Evolutionary conservation across 2,888 invertebrate species (phyloP).

Genomic region (Spisula subtruncata): DNA sequence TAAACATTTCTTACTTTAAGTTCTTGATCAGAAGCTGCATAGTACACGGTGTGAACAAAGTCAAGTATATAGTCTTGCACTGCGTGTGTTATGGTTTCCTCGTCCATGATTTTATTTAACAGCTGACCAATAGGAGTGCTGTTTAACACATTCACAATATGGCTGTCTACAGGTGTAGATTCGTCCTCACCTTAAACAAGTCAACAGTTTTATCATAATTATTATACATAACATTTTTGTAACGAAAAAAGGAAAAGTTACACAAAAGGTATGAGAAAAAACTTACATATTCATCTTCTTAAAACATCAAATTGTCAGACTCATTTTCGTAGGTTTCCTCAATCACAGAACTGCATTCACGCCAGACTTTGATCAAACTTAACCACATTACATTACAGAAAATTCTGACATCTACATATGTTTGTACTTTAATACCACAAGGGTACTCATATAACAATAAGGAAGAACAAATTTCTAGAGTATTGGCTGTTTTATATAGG

Average conservation of each 20-base stretch:
- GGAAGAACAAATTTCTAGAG: too few relatives aligned
- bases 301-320: conserved; percentile 66
- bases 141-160: conserved; percentile 39
- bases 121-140: conserved; percentile 51
- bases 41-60: conserved; percentile 67
- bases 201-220: too few relatives aligned
- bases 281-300: conserved; percentile 76
- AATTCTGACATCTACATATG: too few relatives aligned
- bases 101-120: conserved; percentile 19
- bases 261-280: too few relatives aligned
- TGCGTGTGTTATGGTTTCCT: conserved; percentile 25
- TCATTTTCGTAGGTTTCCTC: conserved; percentile 58
- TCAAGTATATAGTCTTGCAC: conserved; percentile 67
- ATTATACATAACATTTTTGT: too few relatives aligned
- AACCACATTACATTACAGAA: too few relatives aligned
- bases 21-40: conserved; percentile 54
- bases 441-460: too few relatives aligned
- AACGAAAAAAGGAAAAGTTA: too few relatives aligned
- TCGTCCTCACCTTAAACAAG: not conserved
- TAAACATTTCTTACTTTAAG: conserved; percentile 67
- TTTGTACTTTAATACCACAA: too few relatives aligned
- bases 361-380: too few relatives aligned
- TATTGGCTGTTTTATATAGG: too few relatives aligned
- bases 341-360: conserved; percentile 70
- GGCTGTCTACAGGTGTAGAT: not conserved